A percentile compares a stretch with the other conserved stretches of the same genome.
Conservation (phyloP, 2,888 invertebrate genomes). For the Caenorhabditis sulstoni region DNA sequence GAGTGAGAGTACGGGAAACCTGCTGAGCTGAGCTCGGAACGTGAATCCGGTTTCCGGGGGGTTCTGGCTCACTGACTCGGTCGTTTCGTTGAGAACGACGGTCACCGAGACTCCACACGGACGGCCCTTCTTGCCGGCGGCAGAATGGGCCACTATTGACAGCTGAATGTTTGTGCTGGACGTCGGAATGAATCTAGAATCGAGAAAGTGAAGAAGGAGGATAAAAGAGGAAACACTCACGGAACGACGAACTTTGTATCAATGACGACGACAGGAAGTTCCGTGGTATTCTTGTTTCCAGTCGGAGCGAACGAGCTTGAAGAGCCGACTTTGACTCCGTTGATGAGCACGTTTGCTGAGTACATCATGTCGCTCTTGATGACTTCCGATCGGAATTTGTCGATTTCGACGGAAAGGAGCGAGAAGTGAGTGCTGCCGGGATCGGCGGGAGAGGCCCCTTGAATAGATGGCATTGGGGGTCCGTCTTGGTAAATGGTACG, state of each 20-base stretch:
- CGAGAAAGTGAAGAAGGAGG: background rate
- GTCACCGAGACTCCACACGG: conserved; percentile 47
- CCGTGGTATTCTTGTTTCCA: conserved; percentile 40
- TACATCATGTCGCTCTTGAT: conserved; percentile 58
- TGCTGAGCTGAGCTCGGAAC: conserved; percentile 31
- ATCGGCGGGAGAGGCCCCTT: conserved; percentile 25
- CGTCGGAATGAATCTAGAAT: conserved; percentile 54
- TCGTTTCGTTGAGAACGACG: conserved; percentile 22
- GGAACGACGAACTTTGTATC: conserved; percentile 63
- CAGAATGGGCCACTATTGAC: conserved; percentile 30
- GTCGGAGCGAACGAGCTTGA: conserved; percentile 48
- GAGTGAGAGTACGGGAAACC: conserved; percentile 38
- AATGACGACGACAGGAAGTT: conserved; percentile 55
- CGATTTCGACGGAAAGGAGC: conserved; percentile 51
- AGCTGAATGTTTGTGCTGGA: conserved; percentile 46
- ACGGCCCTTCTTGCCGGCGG: conserved; percentile 42
- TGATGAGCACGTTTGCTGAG: conserved; percentile 51
- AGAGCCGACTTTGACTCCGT: conserved; percentile 58
- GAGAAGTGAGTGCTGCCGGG: conserved; percentile 46
- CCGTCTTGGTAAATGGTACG: conserved; percentile 56
- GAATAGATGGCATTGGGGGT: conserved; percentile 27
- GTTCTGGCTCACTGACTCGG: conserved; percentile 12
- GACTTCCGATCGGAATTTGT: conserved; percentile 58
- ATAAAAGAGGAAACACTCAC: conserved; percentile 35
- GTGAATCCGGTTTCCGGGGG: conserved; percentile 43